Evolutionary conservation across 2,113 vertebrate genomes (phyloP).

Genomic region (Microcebus murinus): DNA sequence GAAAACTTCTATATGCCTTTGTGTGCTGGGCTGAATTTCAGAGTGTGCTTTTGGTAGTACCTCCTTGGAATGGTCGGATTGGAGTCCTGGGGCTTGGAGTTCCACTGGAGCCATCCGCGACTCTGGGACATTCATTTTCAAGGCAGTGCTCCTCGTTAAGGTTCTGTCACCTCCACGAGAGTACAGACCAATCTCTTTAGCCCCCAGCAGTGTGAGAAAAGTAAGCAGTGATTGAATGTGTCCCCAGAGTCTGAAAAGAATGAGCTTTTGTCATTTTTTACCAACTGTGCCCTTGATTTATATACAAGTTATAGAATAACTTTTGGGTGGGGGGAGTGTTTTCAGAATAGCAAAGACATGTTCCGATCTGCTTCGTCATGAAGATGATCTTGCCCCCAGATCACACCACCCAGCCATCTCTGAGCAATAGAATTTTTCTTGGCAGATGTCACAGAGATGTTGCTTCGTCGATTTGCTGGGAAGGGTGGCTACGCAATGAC

Average conservation of each 20-base stretch:
- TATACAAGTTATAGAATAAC: neutral
- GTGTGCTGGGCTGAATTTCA: neutral
- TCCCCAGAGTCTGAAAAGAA: neutral
- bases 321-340: neutral
- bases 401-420: neutral
- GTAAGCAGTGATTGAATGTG: rapidly evolving
- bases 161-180: neutral
- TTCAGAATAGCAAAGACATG: neutral
- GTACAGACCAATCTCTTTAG: neutral
- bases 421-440: slow-evolving; percentile 50
- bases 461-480: slow-evolving; percentile 38
- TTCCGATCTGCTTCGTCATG: neutral
- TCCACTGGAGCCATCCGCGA: neutral
- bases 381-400: slow-evolving; percentile 39
- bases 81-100: neutral
- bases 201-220: neutral
- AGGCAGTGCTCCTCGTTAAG: neutral
- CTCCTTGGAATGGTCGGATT: neutral
- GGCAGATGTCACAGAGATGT: neutral
- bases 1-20: neutral
- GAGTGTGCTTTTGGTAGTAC: neutral
- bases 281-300: slow-evolving; percentile 7
- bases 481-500: neutral
- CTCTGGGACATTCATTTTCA: neutral
- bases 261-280: neutral